Evolutionary conservation across 2,113 vertebrate genomes (phyloP).

Genomic region (Pelvicachromis taeniatus): DNA sequence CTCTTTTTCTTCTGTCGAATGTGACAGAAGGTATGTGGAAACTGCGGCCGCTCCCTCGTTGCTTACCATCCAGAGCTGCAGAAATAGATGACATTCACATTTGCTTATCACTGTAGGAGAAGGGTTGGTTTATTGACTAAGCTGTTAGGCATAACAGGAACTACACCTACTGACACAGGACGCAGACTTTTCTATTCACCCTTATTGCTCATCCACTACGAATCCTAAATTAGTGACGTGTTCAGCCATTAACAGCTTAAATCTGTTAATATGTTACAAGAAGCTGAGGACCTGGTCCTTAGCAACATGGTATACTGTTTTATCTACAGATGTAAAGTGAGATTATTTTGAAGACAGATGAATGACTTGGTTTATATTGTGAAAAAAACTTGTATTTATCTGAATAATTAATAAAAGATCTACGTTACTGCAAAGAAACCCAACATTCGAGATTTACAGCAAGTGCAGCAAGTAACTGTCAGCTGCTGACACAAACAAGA

Average conservation of each 20-base stretch:
- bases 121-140: neutral
- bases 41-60: neutral
- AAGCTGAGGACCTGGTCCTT: neutral
- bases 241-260: neutral
- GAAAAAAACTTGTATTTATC: neutral
- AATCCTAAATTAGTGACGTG: neutral
- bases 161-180: neutral
- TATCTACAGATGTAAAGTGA: neutral
- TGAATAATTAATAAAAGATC: neutral
- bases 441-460: neutral
- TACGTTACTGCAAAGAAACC: neutral
- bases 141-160: neutral
- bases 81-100: neutral
- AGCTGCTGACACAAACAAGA: neutral
- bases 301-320: neutral
- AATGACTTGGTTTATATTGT: neutral
- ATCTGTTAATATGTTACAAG: conserved; percentile 3
- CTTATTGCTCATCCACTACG: neutral
- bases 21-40: neutral
- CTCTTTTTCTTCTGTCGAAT: neutral
- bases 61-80: neutral
- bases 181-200: neutral
- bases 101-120: conserved; percentile 3
- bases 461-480: neutral
- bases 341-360: neutral